Evolutionary conservation across 2,797 vertebrate species (phyloP).

Genomic region (Phalloptychus januarius): DNA sequence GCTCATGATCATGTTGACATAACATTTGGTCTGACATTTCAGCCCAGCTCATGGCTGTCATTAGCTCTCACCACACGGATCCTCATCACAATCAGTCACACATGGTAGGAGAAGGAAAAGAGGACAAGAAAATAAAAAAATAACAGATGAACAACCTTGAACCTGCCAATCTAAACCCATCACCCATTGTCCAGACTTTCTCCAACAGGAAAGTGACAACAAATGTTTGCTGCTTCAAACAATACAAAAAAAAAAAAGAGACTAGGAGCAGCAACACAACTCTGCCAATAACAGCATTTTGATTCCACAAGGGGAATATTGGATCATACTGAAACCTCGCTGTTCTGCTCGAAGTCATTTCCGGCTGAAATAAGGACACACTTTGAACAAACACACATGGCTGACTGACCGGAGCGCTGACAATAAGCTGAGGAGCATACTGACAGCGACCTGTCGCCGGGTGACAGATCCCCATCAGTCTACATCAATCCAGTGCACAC

Average conservation of each 20-base stretch:
- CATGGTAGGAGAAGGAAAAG: slow-evolving; percentile 3
- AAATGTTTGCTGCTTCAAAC: slow-evolving; percentile 27
- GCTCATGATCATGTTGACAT: slow-evolving; percentile 83
- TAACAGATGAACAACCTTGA: background rate
- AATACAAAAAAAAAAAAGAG: slow-evolving; percentile 5
- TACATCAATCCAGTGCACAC: slow-evolving; percentile 56
- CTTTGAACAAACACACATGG: slow-evolving; percentile 14
- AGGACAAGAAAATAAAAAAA: slow-evolving; percentile 6
- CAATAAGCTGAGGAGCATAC: slow-evolving; percentile 57
- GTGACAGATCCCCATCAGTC: slow-evolving; percentile 73
- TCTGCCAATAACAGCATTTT: slow-evolving; percentile 74
- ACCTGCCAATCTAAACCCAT: slow-evolving; percentile 32
- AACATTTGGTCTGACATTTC: slow-evolving; percentile 87
- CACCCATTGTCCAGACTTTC: background rate
- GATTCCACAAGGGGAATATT: slow-evolving; percentile 73
- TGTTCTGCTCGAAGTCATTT: slow-evolving; percentile 77
- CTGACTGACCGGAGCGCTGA: slow-evolving; percentile 56
- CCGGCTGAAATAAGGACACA: slow-evolving; percentile 70
- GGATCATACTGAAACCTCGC: slow-evolving; percentile 74
- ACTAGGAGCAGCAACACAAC: slow-evolving; percentile 56
- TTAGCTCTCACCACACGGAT: slow-evolving; percentile 78
- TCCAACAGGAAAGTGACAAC: slow-evolving; percentile 47
- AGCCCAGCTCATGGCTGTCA: slow-evolving; percentile 73
- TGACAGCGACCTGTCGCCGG: slow-evolving; percentile 65
- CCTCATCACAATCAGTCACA: slow-evolving; percentile 68